Evolutionary conservation across 1,140 invertebrate genomes (phyloP).

Genomic region (Apolygus lucorum): DNA sequence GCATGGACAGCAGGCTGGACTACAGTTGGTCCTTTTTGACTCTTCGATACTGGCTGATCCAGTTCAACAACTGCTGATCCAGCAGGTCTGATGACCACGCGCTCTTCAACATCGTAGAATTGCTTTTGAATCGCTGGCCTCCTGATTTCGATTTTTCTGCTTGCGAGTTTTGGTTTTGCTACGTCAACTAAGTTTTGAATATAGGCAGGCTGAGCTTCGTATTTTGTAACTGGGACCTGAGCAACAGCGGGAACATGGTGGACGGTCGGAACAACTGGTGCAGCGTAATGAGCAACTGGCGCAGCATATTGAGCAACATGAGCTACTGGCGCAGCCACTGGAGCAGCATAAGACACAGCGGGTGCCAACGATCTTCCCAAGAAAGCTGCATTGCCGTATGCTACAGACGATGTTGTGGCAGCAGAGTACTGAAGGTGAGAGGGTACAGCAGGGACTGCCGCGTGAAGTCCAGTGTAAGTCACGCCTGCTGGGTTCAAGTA

Average conservation of each 20-base stretch:
- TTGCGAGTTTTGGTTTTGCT: slow-evolving; percentile 44
- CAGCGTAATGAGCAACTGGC: slow-evolving; percentile 35
- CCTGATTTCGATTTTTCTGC: slow-evolving; percentile 45
- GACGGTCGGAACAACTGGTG: slow-evolving; percentile 43
- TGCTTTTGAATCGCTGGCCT: slow-evolving; percentile 56
- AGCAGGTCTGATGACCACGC: slow-evolving; percentile 51
- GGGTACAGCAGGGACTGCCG: slow-evolving; percentile 33
- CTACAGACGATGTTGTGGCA: slow-evolving; percentile 27
- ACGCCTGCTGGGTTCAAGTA: slow-evolving; percentile 44
- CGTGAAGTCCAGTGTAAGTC: slow-evolving; percentile 39
- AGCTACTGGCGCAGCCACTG: slow-evolving; percentile 30
- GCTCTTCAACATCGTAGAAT: slow-evolving; percentile 56
- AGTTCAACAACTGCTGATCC: slow-evolving; percentile 52
- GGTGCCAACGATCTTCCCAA: slow-evolving; percentile 24
- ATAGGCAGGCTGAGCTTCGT: slow-evolving; percentile 44
- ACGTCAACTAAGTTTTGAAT: slow-evolving; percentile 47
- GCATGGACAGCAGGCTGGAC: slow-evolving; percentile 33
- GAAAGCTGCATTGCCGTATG: slow-evolving; percentile 26
- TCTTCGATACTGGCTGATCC: slow-evolving; percentile 49
- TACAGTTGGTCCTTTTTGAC: slow-evolving; percentile 45
- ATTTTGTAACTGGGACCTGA: slow-evolving; percentile 45
- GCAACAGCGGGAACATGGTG: slow-evolving; percentile 44
- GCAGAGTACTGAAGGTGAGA: slow-evolving; percentile 20
- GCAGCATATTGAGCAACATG: slow-evolving; percentile 37
- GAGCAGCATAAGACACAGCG: slow-evolving; percentile 31